These are phyloP conservation scores for Apteryx owenii DNA, from an alignment of 2,113 vertebrate species.

Conservation along the genomic window DNA sequence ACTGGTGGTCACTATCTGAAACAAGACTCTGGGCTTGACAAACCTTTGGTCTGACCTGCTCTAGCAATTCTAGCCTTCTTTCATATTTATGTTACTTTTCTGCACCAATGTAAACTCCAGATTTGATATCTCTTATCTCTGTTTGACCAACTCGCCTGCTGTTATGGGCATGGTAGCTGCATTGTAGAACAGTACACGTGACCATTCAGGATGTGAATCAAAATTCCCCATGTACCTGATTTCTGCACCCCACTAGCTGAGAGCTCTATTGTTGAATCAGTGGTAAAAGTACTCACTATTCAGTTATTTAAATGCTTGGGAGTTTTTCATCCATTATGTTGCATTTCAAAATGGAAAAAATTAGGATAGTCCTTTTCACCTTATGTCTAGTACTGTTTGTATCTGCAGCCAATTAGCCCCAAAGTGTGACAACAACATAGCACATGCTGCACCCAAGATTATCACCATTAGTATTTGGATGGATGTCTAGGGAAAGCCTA, in stretches of 20 bases:
- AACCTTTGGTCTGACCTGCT: not conserved
- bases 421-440: not conserved
- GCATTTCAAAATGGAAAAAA: not conserved
- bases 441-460: fast-evolving
- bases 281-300: not conserved
- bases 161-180: too few species aligned
- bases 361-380: not conserved
- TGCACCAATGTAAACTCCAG: not conserved
- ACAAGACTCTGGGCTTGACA: not conserved
- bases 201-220: too few species aligned
- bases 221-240: not conserved
- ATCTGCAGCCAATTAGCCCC: not conserved
- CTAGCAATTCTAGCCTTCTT: not conserved
- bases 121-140: not conserved
- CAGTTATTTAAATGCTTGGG: not conserved
- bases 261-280: not conserved
- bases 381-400: not conserved
- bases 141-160: not conserved
- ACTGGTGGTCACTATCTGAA: not conserved
- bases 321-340: not conserved
- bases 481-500: not conserved
- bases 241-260: not conserved
- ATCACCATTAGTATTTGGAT: not conserved
- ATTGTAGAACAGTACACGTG: too few species aligned
- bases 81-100: not conserved